phyloP scores from a whole-genome alignment of 2,113 vertebrate species.

The Telmatochromis sp. region DNA sequence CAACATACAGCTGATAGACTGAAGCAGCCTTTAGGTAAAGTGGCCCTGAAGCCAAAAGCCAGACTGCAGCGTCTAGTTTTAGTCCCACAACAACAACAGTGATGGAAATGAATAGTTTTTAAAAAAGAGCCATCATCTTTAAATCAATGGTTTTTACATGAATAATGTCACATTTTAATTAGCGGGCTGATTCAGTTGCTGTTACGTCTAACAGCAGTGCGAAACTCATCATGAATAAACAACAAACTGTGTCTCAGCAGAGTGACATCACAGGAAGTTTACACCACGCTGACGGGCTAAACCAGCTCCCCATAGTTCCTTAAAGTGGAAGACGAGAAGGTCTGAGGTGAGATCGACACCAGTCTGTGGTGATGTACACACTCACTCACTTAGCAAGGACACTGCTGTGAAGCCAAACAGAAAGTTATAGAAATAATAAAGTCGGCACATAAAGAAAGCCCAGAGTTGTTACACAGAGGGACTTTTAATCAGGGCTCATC shows the following conservation, averaged over 20 bases:
- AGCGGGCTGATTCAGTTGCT: background rate
- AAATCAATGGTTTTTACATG: background rate
- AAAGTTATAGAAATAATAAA: background rate
- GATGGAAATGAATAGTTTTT: fast-evolving
- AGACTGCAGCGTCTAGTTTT: background rate
- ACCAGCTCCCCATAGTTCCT: background rate
- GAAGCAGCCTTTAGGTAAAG: background rate
- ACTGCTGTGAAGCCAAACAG: background rate
- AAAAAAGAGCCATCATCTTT: background rate
- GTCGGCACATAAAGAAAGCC: fast-evolving
- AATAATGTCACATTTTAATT: fast-evolving
- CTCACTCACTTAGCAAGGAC: fast-evolving
- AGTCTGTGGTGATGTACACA: background rate
- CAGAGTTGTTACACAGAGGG: background rate
- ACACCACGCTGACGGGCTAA: background rate
- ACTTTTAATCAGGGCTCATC: background rate
- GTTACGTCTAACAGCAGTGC: background rate
- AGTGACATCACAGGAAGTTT: background rate
- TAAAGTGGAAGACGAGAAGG: background rate
- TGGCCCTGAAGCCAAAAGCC: background rate
- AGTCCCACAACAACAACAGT: background rate
- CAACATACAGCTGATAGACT: background rate
- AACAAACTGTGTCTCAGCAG: background rate
- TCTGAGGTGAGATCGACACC: background rate
- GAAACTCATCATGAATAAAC: background rate